These are phyloP conservation scores for Cyclophora albipunctata DNA, from an alignment of 2,888 invertebrate genomes.

Conservation along the genomic window DNA sequence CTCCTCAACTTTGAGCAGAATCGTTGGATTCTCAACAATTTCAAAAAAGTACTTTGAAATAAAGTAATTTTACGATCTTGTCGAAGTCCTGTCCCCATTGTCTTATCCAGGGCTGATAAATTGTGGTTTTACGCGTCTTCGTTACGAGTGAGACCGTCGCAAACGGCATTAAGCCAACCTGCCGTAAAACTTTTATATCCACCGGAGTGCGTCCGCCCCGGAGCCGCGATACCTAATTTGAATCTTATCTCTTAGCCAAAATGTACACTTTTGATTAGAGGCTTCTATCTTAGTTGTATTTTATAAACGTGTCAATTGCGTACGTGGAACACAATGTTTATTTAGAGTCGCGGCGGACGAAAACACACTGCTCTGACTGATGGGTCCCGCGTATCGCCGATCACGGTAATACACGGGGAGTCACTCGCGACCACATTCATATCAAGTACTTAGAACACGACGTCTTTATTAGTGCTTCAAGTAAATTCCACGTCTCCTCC, in stretches of 20 bases:
- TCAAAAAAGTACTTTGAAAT: slow-evolving; percentile 5
- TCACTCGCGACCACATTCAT: too few relatives aligned
- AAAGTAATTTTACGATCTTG: slow-evolving; percentile 11
- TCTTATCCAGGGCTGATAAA: slow-evolving; percentile 24
- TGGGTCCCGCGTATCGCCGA: too few relatives aligned
- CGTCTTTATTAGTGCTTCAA: too few relatives aligned
- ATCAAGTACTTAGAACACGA: too few relatives aligned
- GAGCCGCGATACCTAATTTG: slow-evolving; percentile 2
- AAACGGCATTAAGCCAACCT: slow-evolving; percentile 40
- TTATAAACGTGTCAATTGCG: slow-evolving; percentile 1
- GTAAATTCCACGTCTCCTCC: too few relatives aligned
- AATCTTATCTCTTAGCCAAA: not conserved
- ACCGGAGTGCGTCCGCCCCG: slow-evolving; percentile 23
- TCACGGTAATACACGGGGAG: too few relatives aligned
- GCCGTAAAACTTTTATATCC: slow-evolving; percentile 50
- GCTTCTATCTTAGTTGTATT: not conserved
- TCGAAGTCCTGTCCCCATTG: slow-evolving; percentile 11
- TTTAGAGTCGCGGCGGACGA: not conserved
- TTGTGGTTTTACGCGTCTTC: slow-evolving; percentile 34
- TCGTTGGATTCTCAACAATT: slow-evolving; percentile 2
- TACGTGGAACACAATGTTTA: slow-evolving; percentile 2
- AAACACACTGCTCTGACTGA: too few relatives aligned
- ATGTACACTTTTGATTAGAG: slow-evolving; percentile 1
- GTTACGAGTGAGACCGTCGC: slow-evolving; percentile 29
- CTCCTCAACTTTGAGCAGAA: slow-evolving; percentile 1